phyloP scores from a whole-genome alignment of 2,797 vertebrate species.

The Anguilla marmorata region DNA sequence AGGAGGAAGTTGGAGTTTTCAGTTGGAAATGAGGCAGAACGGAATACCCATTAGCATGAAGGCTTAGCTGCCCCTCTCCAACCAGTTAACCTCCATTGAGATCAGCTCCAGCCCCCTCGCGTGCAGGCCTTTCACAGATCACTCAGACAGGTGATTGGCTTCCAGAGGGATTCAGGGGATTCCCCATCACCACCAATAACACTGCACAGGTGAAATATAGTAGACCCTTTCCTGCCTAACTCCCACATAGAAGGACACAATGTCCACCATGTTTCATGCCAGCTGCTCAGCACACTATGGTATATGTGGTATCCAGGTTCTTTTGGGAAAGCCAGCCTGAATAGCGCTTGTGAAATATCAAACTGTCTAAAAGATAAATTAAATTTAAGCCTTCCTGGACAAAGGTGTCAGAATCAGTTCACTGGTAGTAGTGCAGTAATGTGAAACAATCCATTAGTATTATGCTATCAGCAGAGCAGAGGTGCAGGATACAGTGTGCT shows the following conservation, averaged over 20 bases:
- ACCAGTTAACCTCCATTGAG: not conserved
- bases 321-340: not conserved
- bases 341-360: not conserved
- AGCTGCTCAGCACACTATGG: not conserved
- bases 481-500: not conserved
- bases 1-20: not conserved
- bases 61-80: not conserved
- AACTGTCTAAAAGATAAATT: not conserved
- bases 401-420: not conserved
- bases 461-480: not conserved
- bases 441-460: not conserved
- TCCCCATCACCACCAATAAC: not conserved
- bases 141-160: not conserved
- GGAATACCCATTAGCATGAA: conserved; percentile 16
- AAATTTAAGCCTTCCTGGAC: not conserved
- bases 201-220: conserved; percentile 7
- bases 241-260: not conserved
- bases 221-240: not conserved
- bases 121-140: conserved; percentile 5
- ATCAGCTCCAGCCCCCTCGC: not conserved
- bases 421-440: not conserved
- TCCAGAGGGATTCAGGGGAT: not conserved
- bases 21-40: conserved; percentile 16
- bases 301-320: not conserved
- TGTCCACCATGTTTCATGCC: not conserved